Percentiles rank a stretch among this genome's conserved stretches.
Evolutionary conservation across 2,797 vertebrate genomes (phyloP).

Genomic region (Cirrhinus mrigala): DNA sequence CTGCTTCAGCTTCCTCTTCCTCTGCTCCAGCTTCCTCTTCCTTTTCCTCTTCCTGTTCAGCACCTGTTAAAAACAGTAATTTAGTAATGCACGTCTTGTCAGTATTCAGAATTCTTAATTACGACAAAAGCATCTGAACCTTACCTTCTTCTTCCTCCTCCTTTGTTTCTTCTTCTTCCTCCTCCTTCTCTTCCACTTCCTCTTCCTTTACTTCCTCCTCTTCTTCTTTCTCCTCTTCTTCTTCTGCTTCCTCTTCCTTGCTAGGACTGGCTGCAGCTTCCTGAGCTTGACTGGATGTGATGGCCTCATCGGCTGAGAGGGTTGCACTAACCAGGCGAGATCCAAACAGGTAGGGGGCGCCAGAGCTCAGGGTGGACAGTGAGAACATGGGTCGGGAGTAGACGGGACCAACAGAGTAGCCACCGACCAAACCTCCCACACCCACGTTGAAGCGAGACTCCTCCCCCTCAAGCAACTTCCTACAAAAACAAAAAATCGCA

Average conservation of each 20-base stretch:
- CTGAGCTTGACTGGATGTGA: slow-evolving; percentile 82
- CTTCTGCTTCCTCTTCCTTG: slow-evolving; percentile 80
- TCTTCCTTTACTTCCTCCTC: slow-evolving; percentile 58
- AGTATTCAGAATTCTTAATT: neutral
- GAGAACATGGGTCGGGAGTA: slow-evolving; percentile 80
- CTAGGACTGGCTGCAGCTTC: slow-evolving; percentile 83
- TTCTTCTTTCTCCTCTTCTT: slow-evolving; percentile 70
- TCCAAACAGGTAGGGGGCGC: slow-evolving; percentile 76
- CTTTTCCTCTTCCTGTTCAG: slow-evolving; percentile 48
- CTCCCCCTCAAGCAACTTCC: slow-evolving; percentile 94
- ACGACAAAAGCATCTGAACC: neutral
- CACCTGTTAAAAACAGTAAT: slow-evolving; percentile 1
- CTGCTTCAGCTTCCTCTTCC: neutral
- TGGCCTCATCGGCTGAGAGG: slow-evolving; percentile 84
- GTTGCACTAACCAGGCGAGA: slow-evolving; percentile 76
- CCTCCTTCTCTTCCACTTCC: slow-evolving; percentile 37
- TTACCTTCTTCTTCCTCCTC: slow-evolving; percentile 54
- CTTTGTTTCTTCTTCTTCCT: slow-evolving; percentile 45
- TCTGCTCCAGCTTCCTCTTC: slow-evolving; percentile 33
- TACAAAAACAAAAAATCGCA: slow-evolving; percentile 61
- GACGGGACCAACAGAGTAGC: slow-evolving; percentile 74
- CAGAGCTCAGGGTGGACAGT: slow-evolving; percentile 80
- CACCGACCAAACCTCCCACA: slow-evolving; percentile 77
- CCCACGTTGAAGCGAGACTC: slow-evolving; percentile 90
- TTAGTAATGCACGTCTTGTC: neutral